Conservation (phyloP, 2,888 invertebrate species). For the Ormyrus pomaceus region DNA sequence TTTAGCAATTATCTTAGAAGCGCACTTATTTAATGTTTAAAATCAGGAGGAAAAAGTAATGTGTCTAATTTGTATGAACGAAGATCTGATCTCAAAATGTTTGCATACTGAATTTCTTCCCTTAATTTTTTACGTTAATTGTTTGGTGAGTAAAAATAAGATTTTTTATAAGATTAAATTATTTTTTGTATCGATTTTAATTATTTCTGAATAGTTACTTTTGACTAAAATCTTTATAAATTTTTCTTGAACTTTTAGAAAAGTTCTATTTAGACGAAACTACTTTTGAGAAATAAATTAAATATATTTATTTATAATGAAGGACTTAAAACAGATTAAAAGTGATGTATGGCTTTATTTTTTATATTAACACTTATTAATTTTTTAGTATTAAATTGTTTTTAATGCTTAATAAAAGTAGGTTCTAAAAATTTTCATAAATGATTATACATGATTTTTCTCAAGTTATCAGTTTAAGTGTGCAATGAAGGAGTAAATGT, state of each 20-base stretch:
- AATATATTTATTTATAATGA: neutral
- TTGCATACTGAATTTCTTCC: constrained; percentile 15
- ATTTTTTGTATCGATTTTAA: neutral
- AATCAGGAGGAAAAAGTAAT: neutral
- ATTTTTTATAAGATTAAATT: too few relatives aligned
- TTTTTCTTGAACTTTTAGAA: neutral
- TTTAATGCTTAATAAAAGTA: neutral
- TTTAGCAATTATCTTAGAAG: constrained; percentile 11
- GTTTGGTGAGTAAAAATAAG: neutral
- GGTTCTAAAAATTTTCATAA: neutral
- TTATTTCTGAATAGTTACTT: neutral
- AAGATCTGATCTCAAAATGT: constrained; percentile 29
- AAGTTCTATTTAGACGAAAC: neutral
- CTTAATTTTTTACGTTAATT: constrained; percentile 4
- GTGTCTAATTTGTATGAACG: constrained; percentile 7
- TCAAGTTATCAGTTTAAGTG: neutral
- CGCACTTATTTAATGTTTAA: constrained; percentile 20
- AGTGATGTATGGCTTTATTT: neutral
- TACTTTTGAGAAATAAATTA: neutral
- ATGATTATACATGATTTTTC: constrained; percentile 6
- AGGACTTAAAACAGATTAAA: neutral
- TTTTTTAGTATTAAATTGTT: neutral
- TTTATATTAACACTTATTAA: neutral
- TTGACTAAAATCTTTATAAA: neutral
- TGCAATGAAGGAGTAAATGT: neutral